Percentiles rank a stretch among this genome's conserved stretches.
Evolutionary conservation across 2,797 vertebrate genomes (phyloP).

Genomic region (Halcyon smyrnensis): DNA sequence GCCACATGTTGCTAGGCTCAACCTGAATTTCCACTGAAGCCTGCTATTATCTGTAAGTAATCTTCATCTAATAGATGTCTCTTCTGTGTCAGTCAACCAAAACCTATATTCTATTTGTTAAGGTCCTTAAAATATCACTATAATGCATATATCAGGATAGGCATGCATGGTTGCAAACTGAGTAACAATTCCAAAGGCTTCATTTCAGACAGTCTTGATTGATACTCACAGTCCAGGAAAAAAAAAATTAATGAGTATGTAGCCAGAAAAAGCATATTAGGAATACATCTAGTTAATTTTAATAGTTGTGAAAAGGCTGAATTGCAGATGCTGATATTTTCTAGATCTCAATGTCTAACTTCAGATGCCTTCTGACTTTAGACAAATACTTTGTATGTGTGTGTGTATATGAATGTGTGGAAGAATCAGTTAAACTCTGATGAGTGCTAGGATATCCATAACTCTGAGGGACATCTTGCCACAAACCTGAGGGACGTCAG

Average conservation of each 20-base stretch:
- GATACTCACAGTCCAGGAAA: not conserved
- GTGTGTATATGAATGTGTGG: not conserved
- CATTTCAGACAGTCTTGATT: not conserved
- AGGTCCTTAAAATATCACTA: not conserved
- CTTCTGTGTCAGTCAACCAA: not conserved
- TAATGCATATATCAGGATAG: not conserved
- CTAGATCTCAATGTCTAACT: not conserved
- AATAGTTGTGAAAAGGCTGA: not conserved
- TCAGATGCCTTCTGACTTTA: not conserved
- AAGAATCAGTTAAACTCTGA: not conserved
- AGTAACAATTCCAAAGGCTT: not conserved
- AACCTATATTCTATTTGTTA: not conserved
- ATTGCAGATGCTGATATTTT: not conserved
- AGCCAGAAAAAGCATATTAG: not conserved
- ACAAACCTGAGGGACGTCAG: not conserved
- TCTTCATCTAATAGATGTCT: not conserved
- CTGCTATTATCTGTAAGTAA: not conserved
- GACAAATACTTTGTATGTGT: not conserved
- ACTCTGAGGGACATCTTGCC: not conserved
- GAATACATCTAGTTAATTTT: not conserved
- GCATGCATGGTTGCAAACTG: not conserved
- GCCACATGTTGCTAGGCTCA: not conserved
- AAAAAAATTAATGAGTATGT: not conserved
- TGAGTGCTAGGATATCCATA: not conserved
- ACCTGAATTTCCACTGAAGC: not conserved